A percentile compares a stretch with the other conserved stretches of the same genome.
These are phyloP conservation scores for Tolmerus cingulatus DNA, from an alignment of 2,888 invertebrate genomes.

Conservation along the genomic window DNA sequence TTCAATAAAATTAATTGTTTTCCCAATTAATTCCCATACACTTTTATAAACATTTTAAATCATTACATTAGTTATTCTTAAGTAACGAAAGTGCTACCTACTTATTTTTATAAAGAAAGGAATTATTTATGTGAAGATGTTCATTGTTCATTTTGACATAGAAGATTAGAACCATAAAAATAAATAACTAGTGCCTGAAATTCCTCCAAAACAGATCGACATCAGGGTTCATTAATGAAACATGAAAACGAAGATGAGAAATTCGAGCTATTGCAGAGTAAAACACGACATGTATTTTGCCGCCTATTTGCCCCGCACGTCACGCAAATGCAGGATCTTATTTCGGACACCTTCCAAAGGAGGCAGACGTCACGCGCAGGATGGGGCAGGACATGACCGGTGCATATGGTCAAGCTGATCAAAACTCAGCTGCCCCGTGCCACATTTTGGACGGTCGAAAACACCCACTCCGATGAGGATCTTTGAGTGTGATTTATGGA, in stretches of 20 bases:
- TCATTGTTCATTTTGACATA: too few relatives aligned
- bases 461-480: constrained; percentile 15
- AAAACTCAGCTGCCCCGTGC: constrained; percentile 26
- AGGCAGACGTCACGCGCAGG: not conserved
- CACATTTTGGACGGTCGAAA: not conserved
- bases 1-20: too few relatives aligned
- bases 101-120: too few relatives aligned
- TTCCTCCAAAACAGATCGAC: not conserved
- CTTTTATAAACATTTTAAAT: too few relatives aligned
- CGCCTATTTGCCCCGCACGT: not conserved
- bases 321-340: not conserved
- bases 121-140: too few relatives aligned
- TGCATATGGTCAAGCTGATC: constrained; percentile 11
- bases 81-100: too few relatives aligned
- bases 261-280: not conserved
- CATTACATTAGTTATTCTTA: too few relatives aligned
- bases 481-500: constrained; percentile 7
- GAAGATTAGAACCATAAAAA: too few relatives aligned
- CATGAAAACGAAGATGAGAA: not conserved
- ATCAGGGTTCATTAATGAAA: not conserved
- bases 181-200: not conserved
- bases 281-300: not conserved
- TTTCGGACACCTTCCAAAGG: not conserved
- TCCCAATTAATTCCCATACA: too few relatives aligned
- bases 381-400: not conserved